Base-by-base conservation (phyloP, 2,113 vertebrate species). In the Gallinago paraguaiae region DNA sequence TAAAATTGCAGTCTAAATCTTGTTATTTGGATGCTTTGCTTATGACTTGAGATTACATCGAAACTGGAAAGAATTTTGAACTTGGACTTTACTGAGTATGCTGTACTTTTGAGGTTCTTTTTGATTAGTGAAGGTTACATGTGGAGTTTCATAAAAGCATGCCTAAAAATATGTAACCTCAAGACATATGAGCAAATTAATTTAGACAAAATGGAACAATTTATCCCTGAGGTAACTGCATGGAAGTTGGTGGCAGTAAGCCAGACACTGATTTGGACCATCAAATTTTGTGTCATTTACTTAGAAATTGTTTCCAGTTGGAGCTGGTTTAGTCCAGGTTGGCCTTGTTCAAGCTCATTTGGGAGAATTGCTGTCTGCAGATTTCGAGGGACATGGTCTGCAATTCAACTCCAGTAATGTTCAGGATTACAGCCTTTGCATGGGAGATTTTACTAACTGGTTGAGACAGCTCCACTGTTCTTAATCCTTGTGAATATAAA, bases 401-500 rank as follows among this genome's bases (percentile, higher is more conserved):
- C 75, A 69, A 5, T 68, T 78, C 65, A 63, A 2, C n/a, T 80
- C 25, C 45, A 63, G 46, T 61, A 78, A 93, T 7, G 25, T 64
- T 70, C 50, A 75, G 77, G 70, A 63, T 90, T 91, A 57, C 63
- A 87, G 46, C 28, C 54, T 92, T 72, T 84, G 72, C 69, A 67
- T 3, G 53, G 53, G 50, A 86, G 67, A 74, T 89, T 91, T 88
- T 56, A 31, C 79, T 94, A 89, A 96, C 68, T 81, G 64, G 14
- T 85, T 95, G 57, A 82, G 92, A 88, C 67, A 89, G 65, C 50
- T 84, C 23, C 20, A 28, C n/a, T 89, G 41, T 76, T 96, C 77
- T 35, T 87, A 96, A 94, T 89, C 69, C 80, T 86, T 82, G 82
- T 87, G 78, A 90, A 83, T 78, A 63, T 72, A 76, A 96, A 84